These are phyloP conservation scores for Cosmopolites sordidus DNA, from an alignment of 2,888 invertebrate species.

Conservation along the genomic window DNA sequence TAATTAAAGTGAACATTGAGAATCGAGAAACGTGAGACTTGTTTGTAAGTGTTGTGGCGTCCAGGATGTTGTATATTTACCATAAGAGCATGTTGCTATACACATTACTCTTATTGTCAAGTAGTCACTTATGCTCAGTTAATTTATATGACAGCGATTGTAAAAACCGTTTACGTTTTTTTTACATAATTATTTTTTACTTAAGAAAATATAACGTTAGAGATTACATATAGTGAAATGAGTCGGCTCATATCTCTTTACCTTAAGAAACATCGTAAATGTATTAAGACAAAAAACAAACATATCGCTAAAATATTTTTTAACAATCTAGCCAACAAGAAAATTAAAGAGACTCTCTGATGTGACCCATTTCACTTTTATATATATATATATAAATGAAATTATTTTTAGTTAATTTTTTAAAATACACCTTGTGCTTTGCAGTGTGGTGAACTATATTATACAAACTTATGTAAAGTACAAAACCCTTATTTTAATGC, in stretches of 20 bases:
- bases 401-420: background rate
- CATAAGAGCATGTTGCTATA: slow-evolving; percentile 34
- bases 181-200: slow-evolving; percentile 23
- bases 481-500: slow-evolving; percentile 24
- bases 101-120: slow-evolving; percentile 31
- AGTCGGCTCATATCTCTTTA: background rate
- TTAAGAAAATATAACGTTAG: slow-evolving; percentile 5
- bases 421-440: slow-evolving; percentile 29
- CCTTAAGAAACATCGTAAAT: too few relatives aligned
- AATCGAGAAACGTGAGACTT: slow-evolving; percentile 9
- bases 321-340: too few relatives aligned
- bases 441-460: slow-evolving; percentile 29
- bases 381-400: too few relatives aligned
- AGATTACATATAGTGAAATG: slow-evolving; percentile 6
- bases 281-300: too few relatives aligned
- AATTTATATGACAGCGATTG: slow-evolving; percentile 16
- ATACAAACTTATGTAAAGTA: slow-evolving; percentile 30
- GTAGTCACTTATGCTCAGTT: slow-evolving; percentile 23
- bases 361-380: too few relatives aligned
- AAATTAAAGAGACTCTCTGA: too few relatives aligned
- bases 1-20: slow-evolving; percentile 26
- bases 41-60: slow-evolving; percentile 36
- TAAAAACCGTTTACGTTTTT: slow-evolving; percentile 20
- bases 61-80: slow-evolving; percentile 33
- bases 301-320: too few relatives aligned